Base-by-base conservation (phyloP, 2,797 vertebrate genomes). In the Australoheros facetus region DNA sequence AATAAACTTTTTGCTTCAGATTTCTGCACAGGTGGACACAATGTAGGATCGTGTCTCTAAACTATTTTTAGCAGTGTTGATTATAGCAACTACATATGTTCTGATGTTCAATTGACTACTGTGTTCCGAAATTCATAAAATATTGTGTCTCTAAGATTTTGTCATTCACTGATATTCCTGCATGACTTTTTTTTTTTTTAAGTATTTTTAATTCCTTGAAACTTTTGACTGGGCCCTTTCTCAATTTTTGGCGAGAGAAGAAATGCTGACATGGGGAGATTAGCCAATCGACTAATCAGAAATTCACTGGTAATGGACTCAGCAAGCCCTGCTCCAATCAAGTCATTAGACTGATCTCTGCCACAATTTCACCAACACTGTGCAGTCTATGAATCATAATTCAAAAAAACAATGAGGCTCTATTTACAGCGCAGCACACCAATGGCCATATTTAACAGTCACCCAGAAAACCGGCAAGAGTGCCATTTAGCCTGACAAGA, bases 301-400 rank as follows among this genome's bases (percentile, higher is more conserved):
- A 81, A 79, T 78, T 87, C 30, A 26, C 23, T 71, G 71, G 71
- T 89, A 88, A 84, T 17, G 5, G 1, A 12, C 37, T 77, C 17
- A 42, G 14, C 13, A 58, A 64, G 32, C 26, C 11, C 5, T 34
- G 1, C 28, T 56, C 11, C 3, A 42, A 28, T 62, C n/a, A 82
- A 69, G 32, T 70, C 75, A 75, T 84, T 39, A 53, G 1, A 71
- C 8, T 5, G 19, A 78, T 45, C 8, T 21, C 23, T 80, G 37
- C 10, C 32, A n/a, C 13, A 55, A 3, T 54, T 70, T 14, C 8
- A 82, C 51, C 5, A 26, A 58, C 53, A 7, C 34, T 19, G 14
- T 64, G 60, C 11, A 34, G 19, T 74, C 28, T 82, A 51, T 84
- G 30, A 86, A 81, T 74, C 12, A 37, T 8, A 12, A 26, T 54